Base-by-base conservation (phyloP, 2,113 vertebrate species). In the Capra hircus region DNA sequence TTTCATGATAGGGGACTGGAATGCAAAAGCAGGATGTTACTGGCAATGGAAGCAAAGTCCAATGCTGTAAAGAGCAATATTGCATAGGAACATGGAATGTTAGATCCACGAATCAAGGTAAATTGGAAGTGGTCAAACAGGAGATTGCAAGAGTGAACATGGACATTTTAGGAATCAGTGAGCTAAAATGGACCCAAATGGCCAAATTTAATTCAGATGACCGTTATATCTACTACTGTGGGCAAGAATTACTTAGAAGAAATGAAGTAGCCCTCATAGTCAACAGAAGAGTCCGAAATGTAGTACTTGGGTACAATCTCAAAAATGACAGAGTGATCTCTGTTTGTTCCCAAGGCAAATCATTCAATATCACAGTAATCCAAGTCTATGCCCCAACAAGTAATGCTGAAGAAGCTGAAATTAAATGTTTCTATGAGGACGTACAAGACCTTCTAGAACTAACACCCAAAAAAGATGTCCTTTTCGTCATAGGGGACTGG, bases 401-500 rank as follows among this genome's bases (percentile, higher is more conserved):
- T 21, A 71, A 71, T 36, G n/a, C 4, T 71, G n/a, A 36, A 36
- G 64, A 71, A 71, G 64, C n/a, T 36, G 64, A 71, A 71, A 19
- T 36, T 36, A 11, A 67, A 11, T 36, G 64, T 36, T 71, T 71
- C n/a, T 71, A 21, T 36, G 64, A 71, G 19, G n/a, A 71, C 64
- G 19, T 71, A 21, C 19, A 71, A 71, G n/a, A 36, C 64, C n/a
- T 71, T 71, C 17, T 71, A 71, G 64, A 71, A 71, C n/a, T 71
- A 36, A 36, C n/a, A 23, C 64, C n/a, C n/a, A 0, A 21, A 36
- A 21, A 21, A 36, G 64, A 12, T 71, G 9, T 71, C 64, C n/a
- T 21, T 71, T 71, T 71, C 0, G 0, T 36, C 4, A 36, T 23
- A 36, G n/a, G 17, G n/a, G 17, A 71, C 19, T 36, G 2, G 64